These are phyloP conservation scores for Helarctos malayanus DNA, from an alignment of 2,797 vertebrate species.

Conservation along the genomic window DNA sequence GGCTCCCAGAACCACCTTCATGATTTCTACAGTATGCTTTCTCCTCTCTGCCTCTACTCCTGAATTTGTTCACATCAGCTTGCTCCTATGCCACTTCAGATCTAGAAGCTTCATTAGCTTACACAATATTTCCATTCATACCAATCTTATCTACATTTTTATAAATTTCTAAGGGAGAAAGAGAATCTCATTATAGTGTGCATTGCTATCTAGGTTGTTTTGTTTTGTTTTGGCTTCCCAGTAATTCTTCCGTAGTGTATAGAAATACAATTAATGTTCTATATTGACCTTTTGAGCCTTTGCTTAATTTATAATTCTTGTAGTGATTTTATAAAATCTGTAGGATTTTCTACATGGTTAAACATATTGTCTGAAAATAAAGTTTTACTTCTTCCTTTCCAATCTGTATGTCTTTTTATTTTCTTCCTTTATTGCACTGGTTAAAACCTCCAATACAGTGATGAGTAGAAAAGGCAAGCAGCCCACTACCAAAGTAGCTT, in stretches of 20 bases:
- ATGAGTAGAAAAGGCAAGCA: neutral
- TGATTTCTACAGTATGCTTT: neutral
- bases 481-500: neutral
- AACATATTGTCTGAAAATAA: neutral
- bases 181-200: neutral
- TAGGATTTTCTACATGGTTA: neutral
- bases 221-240: neutral
- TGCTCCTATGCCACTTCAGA: neutral
- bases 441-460: neutral
- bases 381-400: neutral
- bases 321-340: neutral
- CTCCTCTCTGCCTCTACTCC: neutral
- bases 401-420: neutral
- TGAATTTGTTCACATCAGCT: neutral
- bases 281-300: neutral
- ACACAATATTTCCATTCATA: neutral
- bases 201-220: neutral
- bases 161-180: neutral
- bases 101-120: neutral
- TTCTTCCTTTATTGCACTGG: neutral
- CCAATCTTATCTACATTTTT: neutral
- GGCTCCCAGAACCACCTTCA: neutral
- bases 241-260: neutral
- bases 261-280: neutral
- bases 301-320: neutral